Percentiles rank a stretch among this genome's conserved stretches.
These are phyloP conservation scores for Epinotia brunnichana DNA, from an alignment of 2,888 invertebrate genomes.

Conservation along the genomic window DNA sequence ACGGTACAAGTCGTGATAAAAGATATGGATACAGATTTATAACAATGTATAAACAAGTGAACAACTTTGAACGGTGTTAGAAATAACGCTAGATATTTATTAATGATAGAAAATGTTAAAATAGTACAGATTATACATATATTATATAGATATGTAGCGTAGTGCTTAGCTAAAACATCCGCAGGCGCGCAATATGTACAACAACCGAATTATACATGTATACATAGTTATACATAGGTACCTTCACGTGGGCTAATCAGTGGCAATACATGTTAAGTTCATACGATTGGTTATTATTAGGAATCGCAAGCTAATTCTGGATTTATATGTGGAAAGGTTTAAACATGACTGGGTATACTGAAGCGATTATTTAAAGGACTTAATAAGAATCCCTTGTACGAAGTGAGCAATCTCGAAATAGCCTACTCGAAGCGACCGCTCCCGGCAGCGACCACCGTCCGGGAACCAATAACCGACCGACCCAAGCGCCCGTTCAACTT, in stretches of 20 bases:
- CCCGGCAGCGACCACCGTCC: conserved; percentile 40
- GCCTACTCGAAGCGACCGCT: conserved; percentile 78
- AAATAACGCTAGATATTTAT: conserved; percentile 77
- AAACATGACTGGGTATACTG: conserved; percentile 72
- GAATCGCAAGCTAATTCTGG: conserved; percentile 78
- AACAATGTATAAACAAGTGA: conserved; percentile 83
- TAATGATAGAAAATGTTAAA: conserved; percentile 78
- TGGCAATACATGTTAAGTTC: conserved; percentile 60
- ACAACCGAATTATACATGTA: conserved; percentile 65
- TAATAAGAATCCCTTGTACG: conserved; percentile 80
- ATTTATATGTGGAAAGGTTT: conserved; percentile 70
- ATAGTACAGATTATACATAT: conserved; percentile 67
- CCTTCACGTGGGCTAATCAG: conserved; percentile 62
- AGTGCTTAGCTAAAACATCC: conserved; percentile 75
- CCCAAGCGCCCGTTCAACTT: conserved; percentile 32
- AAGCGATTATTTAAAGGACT: conserved; percentile 79
- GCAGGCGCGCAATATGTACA: conserved; percentile 74
- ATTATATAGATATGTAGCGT: conserved; percentile 79
- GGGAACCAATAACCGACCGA: conserved; percentile 55
- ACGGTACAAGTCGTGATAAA: conserved; percentile 75
- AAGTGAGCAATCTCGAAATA: conserved; percentile 80
- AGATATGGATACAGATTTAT: conserved; percentile 80
- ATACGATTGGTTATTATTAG: conserved; percentile 70
- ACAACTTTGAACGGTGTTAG: conserved; percentile 80
- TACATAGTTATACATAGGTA: conserved; percentile 60